Evolutionary conservation across 2,113 vertebrate genomes (phyloP), one percentile per base, ranked within the genome.

Genomic region (Saccopteryx leptura): DNA sequence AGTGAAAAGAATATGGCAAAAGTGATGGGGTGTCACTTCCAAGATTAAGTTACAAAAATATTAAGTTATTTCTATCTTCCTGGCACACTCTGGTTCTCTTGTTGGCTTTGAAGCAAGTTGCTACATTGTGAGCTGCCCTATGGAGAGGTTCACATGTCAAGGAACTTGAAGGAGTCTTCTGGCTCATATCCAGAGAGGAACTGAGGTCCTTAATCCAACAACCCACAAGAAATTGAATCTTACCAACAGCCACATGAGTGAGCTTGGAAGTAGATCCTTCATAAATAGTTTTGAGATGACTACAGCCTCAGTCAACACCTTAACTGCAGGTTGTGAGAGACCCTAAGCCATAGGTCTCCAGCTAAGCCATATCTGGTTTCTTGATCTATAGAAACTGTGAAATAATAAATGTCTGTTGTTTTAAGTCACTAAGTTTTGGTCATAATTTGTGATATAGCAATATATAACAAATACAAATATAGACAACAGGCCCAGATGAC

Each of bases 31-130:
- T 63, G 33, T 76, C 68, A 21, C 17, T 90, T 89, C 24, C 54
- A 90, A 65, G 54, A 78, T 71, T 52, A 71, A n/a, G 26, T 75
- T 87, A 39, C 63, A 56, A 78, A 95, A 87, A 83, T 48, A 79
- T 18, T 68, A 76, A 19, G 58, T 56, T 26, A 91, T 68, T 72
- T 96, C 11, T 18, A 17, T 54, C 50, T 63, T 81, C 19, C 39
- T 85, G 69, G 58, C 54, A 54, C 48, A 84, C 39, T 88, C 66
- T 93, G 65, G 3, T 75, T 95, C 56, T 92, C 21, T 21, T 69
- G 56, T 48, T 95, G 75, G 28, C 50, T 48, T 90, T 82, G n/a
- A 95, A 96, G 26, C 74, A 94, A 83, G 71, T 58, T 89, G 18
- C 50, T 94, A n/a, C 60, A 28, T 68, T 2, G 0, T 48, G 54